Evolutionary conservation across 2,797 vertebrate genomes (phyloP), one percentile per base, ranked within the genome.

Genomic region (Etheostoma nigrum): DNA sequence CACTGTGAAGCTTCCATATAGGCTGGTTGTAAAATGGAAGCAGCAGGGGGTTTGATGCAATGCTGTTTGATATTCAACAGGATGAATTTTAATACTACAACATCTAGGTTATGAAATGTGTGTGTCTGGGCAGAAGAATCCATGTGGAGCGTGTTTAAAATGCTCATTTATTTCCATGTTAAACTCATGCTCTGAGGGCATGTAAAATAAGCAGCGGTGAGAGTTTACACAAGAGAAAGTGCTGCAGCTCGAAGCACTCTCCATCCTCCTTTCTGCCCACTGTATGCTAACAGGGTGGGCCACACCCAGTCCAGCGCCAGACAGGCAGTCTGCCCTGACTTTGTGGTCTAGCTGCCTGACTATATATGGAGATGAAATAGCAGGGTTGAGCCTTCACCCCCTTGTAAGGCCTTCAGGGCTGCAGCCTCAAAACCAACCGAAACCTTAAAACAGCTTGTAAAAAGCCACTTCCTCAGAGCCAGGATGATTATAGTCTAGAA

Each of bases 311-410:
- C 89, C 90, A 86, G 87, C 70, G 85, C 90, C 93, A 95, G 94
- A 95, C 93, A 91, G 87, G 67, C 89, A 89, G 92, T 94, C 95
- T 94, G 92, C 91, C 87, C 87, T 66, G 85, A 87, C 89, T 71
- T 68, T 91, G 93, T 89, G 92, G 94, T 94, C 49, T n/a, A 80
- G 89, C 90, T 84, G 88, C 86, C 82, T 94, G 91, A 92, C 95
- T 95, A 95, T 94, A 95, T 95, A 95, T 94, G 95, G 95, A 93
- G 85, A 88, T 88, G 81, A 94, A 94, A 93, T 89, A 85, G 88
- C 90, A 91, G 89, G 89, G 90, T 92, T 91, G 88, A 87, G 92
- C 86, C 78, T 81, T 88, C 87, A 52, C 82, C 84, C 88, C 90
- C 89, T 92, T 92, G 91, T 89, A 89, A 86, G 86, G 89, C 82